phyloP scores from a whole-genome alignment of 1,140 invertebrate genomes.

The Octopus sinensis region DNA sequence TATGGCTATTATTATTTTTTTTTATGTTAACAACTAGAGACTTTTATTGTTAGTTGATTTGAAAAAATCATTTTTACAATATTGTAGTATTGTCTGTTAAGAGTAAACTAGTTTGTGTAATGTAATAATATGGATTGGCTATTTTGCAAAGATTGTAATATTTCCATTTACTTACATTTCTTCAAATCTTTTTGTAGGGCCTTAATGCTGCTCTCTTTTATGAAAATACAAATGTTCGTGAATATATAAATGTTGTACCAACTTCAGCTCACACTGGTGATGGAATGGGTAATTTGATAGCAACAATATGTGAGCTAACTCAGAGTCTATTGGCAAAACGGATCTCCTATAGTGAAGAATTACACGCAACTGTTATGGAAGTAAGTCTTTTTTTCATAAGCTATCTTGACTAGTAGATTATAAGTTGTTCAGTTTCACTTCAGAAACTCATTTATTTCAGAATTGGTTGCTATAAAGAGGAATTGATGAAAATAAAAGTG shows the following conservation, averaged over 20 bases:
- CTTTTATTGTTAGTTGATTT: no score
- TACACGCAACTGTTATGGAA: slow-evolving; percentile 96
- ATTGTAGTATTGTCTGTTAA: no score
- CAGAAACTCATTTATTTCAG: no score
- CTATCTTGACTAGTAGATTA: neutral
- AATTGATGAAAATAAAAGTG: no score
- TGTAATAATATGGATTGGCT: no score
- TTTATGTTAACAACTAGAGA: no score
- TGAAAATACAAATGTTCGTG: slow-evolving; percentile 89
- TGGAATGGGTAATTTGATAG: slow-evolving; percentile 96
- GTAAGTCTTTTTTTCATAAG: slow-evolving; percentile 35
- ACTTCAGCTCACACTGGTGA: slow-evolving; percentile 96
- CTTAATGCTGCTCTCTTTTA: slow-evolving; percentile 93
- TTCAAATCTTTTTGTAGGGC: slow-evolving; percentile 61
- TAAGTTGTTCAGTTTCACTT: neutral
- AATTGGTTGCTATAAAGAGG: no score
- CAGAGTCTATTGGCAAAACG: slow-evolving; percentile 87
- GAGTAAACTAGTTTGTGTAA: no score
- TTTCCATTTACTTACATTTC: neutral
- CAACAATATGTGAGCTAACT: slow-evolving; percentile 86
- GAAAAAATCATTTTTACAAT: no score
- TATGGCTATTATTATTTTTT: no score
- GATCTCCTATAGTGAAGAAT: slow-evolving; percentile 87
- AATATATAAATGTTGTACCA: slow-evolving; percentile 92
- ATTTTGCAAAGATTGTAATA: no score